These are phyloP conservation scores for Pseudomyrmex pallidus DNA, from an alignment of 1,140 invertebrate genomes.

Conservation along the genomic window DNA sequence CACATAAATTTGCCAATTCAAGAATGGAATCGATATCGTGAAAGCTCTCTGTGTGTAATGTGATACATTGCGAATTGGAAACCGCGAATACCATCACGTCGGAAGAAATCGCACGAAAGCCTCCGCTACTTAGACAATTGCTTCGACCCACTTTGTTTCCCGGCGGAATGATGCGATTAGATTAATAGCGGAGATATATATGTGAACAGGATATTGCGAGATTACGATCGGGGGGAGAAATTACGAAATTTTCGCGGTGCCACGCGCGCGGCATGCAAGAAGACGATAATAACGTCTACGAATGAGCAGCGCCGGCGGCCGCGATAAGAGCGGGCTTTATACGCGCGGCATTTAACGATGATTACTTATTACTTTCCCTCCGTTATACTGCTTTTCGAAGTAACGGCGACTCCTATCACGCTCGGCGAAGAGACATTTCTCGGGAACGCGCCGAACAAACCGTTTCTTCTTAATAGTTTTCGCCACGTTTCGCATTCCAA, in stretches of 20 bases:
- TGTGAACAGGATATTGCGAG: constrained; percentile 55
- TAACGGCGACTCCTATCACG: constrained; percentile 13
- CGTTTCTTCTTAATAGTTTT: constrained; percentile 12
- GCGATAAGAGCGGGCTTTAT: constrained; percentile 20
- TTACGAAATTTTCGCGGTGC: constrained; percentile 61
- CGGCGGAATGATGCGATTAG: constrained; percentile 52
- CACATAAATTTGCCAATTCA: too few species aligned
- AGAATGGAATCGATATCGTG: neutral
- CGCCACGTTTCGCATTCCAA: constrained; percentile 25
- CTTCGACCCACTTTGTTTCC: constrained; percentile 51
- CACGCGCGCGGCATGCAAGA: neutral
- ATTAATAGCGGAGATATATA: constrained; percentile 55
- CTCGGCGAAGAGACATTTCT: constrained; percentile 17
- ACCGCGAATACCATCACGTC: constrained; percentile 9
- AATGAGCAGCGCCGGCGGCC: neutral
- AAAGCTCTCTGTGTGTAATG: neutral
- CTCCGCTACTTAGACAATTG: constrained; percentile 44
- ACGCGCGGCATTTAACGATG: constrained; percentile 30
- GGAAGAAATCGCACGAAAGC: constrained; percentile 39
- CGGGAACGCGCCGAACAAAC: constrained; percentile 31
- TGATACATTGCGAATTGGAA: neutral
- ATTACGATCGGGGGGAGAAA: constrained; percentile 39
- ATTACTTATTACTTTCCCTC: constrained; percentile 38
- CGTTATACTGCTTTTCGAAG: constrained; percentile 39
- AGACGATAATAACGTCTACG: constrained; percentile 37